Evolutionary conservation across 2,888 invertebrate species (phyloP), one percentile per base, ranked within the genome.

Genomic region (Candidula unifasciata): DNA sequence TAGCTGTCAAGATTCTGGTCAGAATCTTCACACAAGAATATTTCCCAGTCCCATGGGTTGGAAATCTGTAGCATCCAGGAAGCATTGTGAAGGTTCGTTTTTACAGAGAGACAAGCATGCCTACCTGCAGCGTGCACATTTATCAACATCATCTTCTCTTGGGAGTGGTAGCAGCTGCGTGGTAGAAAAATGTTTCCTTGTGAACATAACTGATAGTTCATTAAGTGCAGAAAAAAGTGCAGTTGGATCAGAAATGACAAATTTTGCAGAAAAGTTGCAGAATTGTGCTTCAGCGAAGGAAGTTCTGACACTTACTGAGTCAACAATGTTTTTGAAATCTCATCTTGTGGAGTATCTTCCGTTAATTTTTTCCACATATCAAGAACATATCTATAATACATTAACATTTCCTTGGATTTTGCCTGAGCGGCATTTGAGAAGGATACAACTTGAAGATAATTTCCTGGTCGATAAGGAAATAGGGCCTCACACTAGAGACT

Each of bases 321-420:
- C 3, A 6, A 37, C 79, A 44, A 21, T 66, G 6, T n/a, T 30
- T 0, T 16, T 0, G 0, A 64, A 27, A 35, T 44, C 66, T 37
- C 66, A 66, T 44, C n/a, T 0, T 79, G 18, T 27, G 33, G 27
- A 44, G 18, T 30, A 27, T 27, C 3, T 79, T 44, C 18, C 66
- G 10, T 66, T 52, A 18, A n/a, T 79, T 24, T 68, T 79, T 68
- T 66, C 79, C 18, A 18, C n/a, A 1, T 79, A 66, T 44, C 66
- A 68, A 18, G 21, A 68, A 27, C n/a, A 44, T 18, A n/a, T 79
- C 2, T 79, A 79, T 16, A 27, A 66, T 1, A 30, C 52, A 30
- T 44, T 66, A 21, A 79, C 18, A 0, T 79, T 79, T 37, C 79
- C 79, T 27, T 79, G 66, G 68, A 5, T 68, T 35, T 27, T 68